A percentile compares a stretch with the other conserved stretches of the same genome.
Evolutionary conservation across 2,888 invertebrate genomes (phyloP).

Genomic region (Elmis aenea): DNA sequence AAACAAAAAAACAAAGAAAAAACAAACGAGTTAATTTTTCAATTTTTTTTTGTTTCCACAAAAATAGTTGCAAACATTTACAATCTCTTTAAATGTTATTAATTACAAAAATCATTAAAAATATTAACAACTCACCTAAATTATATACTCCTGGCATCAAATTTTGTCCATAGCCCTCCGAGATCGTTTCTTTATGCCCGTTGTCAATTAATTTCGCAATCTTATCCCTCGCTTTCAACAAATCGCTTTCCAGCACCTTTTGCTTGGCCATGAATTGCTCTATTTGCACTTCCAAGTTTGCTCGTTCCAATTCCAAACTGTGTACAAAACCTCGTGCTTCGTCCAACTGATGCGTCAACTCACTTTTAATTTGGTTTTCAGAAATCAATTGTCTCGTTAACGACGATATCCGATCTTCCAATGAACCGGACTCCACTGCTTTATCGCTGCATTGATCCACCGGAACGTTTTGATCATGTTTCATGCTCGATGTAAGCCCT

Average conservation of each 20-base stretch:
- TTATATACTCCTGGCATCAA: conserved; percentile 13
- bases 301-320: conserved; percentile 45
- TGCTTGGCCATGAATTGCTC: conserved; percentile 57
- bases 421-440: too few relatives aligned
- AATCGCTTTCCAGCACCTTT: conserved; percentile 51
- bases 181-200: conserved; percentile 50
- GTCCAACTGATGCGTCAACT: conserved; percentile 51
- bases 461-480: conserved; percentile 1
- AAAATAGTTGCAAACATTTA: too few relatives aligned
- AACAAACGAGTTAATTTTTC: too few relatives aligned
- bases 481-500: conserved; percentile 50
- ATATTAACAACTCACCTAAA: conserved; percentile 31
- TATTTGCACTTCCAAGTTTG: conserved; percentile 55
- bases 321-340: conserved; percentile 52
- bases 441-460: conserved; percentile 10
- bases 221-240: conserved; percentile 47
- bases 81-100: too few relatives aligned
- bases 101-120: conserved; percentile 3
- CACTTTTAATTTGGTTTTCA: conserved; percentile 39
- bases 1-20: too few relatives aligned
- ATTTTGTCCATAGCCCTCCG: conserved; percentile 52
- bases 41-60: too few relatives aligned
- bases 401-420: conserved; percentile 33
- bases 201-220: conserved; percentile 44
- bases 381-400: conserved; percentile 34